Conservation (phyloP, 2,797 vertebrate genomes). For the Nyctalus aviator region DNA sequence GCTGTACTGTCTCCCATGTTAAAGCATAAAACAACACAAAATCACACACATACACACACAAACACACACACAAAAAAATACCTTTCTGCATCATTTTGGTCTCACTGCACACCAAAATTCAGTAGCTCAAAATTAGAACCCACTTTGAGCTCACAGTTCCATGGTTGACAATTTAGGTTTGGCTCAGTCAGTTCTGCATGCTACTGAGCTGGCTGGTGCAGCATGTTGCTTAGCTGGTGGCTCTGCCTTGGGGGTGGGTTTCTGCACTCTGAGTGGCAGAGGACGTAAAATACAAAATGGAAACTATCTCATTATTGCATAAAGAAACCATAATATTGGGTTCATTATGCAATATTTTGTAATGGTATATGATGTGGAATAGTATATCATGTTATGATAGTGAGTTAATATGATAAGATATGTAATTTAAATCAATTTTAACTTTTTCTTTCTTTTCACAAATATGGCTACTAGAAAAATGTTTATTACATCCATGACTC, state of each 20-base stretch:
- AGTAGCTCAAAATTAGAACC: neutral
- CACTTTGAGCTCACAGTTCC: neutral
- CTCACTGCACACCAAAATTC: neutral
- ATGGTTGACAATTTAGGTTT: neutral
- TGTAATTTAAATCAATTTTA: neutral
- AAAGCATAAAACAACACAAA: neutral
- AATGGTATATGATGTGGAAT: neutral
- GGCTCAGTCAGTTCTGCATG: neutral
- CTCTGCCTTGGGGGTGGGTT: neutral
- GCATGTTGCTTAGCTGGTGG: neutral
- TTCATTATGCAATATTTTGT: neutral
- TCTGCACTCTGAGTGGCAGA: neutral
- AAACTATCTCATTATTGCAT: neutral
- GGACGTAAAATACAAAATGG: neutral
- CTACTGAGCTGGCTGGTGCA: neutral
- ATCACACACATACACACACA: too few relatives aligned
- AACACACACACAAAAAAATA: too few relatives aligned
- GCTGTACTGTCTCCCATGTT: neutral
- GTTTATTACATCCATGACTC: neutral
- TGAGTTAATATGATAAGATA: neutral
- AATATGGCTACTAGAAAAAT: neutral
- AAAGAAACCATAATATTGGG: neutral
- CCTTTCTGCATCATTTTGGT: neutral
- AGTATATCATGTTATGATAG: neutral
- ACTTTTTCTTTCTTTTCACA: neutral